Base-by-base conservation (phyloP, 64 coral and sea anemone species). In the Orbicella faveolata region DNA sequence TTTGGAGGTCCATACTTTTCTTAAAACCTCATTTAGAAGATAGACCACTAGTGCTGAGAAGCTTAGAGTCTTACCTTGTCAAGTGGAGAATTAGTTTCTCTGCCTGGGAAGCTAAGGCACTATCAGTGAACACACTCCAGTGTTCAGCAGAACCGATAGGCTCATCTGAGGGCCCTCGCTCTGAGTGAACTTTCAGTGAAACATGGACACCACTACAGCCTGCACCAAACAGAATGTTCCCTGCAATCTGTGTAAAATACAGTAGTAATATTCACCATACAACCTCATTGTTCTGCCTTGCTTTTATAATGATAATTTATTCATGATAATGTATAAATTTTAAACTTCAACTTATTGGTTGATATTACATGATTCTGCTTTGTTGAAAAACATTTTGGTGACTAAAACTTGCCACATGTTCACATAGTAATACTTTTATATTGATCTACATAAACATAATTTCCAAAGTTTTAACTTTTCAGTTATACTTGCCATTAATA, bases 81-180 rank as follows among this genome's bases (percentile, higher is more conserved):
- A 98, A 39, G 67, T 98, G 96, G 34, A 78, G 37, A 79, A 98
- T 64, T 23, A 95, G n/a, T 79, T 95, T 98, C 44, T 98, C 96
- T 74, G 93, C 93, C 53, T 95, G 61, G 83, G 96, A 90, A 16
- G 90, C 90, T 17, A 98, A 52, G 10, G 77, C 63, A 57, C 78
- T 70, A 64, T 98, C 96, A 84, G 74, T 88, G 78, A 98, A 98
- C 52, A 95, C 83, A n/a, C 84, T 95, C 96, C 96, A 98, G 36
- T 81, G 80, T 51, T 95, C 96, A 44, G 91, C 75, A 33, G 59
- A 81, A 20, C 77, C 51, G 9, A 52, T 4, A 35, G 68, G 63
- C 36, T 92, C 62, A n/a, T 87, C 85, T 7, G 93, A 88, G 6
- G 89, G 33, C 23, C 55, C 77, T 21, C 51, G 61, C 36, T 36